Evolutionary conservation across 2,888 invertebrate species (phyloP).

Genomic region (Antheraea assamensis): DNA sequence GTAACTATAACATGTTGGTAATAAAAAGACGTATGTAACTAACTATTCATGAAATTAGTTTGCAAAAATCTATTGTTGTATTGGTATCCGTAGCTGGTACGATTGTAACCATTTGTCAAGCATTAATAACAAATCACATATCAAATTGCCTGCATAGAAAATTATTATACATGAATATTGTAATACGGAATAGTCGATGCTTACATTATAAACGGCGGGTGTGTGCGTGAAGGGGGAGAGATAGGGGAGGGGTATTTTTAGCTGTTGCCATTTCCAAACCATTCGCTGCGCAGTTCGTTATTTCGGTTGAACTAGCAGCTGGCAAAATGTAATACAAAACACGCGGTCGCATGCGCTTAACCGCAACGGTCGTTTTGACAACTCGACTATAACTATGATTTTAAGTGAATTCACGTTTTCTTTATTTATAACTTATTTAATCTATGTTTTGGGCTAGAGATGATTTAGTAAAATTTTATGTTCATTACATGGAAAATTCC

Average conservation of each 20-base stretch:
- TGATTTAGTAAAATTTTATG: no score
- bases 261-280: conserved; percentile 37
- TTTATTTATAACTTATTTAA: no score
- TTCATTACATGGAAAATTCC: no score
- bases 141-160: neutral
- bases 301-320: conserved; percentile 60
- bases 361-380: conserved; percentile 25
- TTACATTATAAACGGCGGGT: conserved; percentile 8
- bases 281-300: conserved; percentile 65
- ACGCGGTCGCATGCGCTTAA: conserved; percentile 28
- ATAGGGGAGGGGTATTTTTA: conserved; percentile 44
- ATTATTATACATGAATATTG: neutral
- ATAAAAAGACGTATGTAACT: no score
- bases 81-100: neutral
- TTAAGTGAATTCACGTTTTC: no score
- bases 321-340: conserved; percentile 60
- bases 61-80: neutral
- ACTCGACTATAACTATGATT: neutral
- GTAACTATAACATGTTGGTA: no score
- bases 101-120: neutral
- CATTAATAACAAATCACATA: neutral
- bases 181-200: neutral
- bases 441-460: no score
- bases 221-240: neutral
- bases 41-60: no score